Evolutionary conservation across 2,113 vertebrate species (phyloP), one percentile per base, ranked within the genome.

Genomic region (Theristicus caerulescens): DNA sequence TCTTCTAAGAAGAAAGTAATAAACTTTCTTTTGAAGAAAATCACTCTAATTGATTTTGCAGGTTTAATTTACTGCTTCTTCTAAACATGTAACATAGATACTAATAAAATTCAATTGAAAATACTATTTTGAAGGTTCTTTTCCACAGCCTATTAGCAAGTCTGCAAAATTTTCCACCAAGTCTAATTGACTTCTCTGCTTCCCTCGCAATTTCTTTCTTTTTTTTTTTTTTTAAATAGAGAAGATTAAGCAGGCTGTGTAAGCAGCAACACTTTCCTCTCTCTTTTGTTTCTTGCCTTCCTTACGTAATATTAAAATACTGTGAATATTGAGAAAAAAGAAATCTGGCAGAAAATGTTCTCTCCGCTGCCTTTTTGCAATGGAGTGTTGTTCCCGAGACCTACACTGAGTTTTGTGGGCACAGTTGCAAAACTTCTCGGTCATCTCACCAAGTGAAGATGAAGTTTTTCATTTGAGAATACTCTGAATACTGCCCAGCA

Each of bases 261-360:
- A 69, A 92, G 76, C 87, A 96, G 83, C 55, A 95, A 49, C 29
- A 26, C 44, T 92, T 88, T 95, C 52, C 26, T 92, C 67, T 81
- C 47, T 89, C 85, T 94, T 94, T 92, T 94, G 77, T 88, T 94
- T 96, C 70, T 94, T 78, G 55, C 38, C 42, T 92, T 89, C 32
- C 80, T 95, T 95, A 94, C 7, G 10, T 95, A 86, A 86, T 89
- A 62, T 54, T 95, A 87, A 91, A 96, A 76, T 82, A 44, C 34
- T 88, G 57, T 55, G 42, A 81, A 81, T 94, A 59, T n/a, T 83
- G 59, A 80, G 80, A 81, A 89, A 83, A 91, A 86, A 36, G 25
- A 72, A 76, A 72, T 88, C 65, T 82, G 72, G 46, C 66, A 88
- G 34, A 96, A 94, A 55, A 62, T 71, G 40, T 91, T 91, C 42